phyloP scores from a whole-genome alignment of 1,140 invertebrate species.

The Nilaparvata lugens region DNA sequence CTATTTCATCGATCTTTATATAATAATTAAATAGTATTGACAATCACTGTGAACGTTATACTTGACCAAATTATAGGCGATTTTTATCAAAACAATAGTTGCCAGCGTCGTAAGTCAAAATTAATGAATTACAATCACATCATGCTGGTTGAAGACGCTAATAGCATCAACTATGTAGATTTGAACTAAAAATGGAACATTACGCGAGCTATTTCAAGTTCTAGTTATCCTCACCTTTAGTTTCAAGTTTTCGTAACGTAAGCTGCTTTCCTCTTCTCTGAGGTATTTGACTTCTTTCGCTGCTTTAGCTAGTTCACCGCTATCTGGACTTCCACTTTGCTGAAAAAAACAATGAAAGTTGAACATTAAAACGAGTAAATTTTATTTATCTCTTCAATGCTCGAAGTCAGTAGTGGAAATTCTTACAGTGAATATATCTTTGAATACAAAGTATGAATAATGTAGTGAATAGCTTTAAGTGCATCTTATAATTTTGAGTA shows the following conservation, averaged over 20 bases:
- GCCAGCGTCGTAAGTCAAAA: not conserved
- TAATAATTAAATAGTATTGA: not conserved
- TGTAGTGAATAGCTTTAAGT: not conserved
- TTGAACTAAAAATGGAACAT: not conserved
- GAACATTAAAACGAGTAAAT: not conserved
- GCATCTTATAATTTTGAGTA: not conserved
- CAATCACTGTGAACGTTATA: not conserved
- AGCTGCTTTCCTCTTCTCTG: constrained; percentile 60
- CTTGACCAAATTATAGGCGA: not conserved
- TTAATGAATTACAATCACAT: not conserved
- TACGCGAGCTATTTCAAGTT: not conserved
- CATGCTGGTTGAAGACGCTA: not conserved
- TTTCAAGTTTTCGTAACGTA: constrained; percentile 70
- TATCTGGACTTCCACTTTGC: constrained; percentile 25
- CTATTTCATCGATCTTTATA: not conserved
- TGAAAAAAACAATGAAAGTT: constrained; percentile 15
- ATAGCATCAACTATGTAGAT: not conserved
- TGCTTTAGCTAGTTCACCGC: constrained; percentile 56
- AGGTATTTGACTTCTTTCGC: constrained; percentile 62
- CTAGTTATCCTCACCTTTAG: constrained; percentile 51
- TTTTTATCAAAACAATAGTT: not conserved
- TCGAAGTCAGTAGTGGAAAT: too few species aligned
- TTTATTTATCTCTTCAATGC: not conserved
- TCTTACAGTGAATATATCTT: too few species aligned
- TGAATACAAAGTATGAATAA: too few species aligned